A percentile compares a stretch with the other conserved stretches of the same genome.
Evolutionary conservation across 92 coral and sea anemone species (phyloP).

Genomic region (Epizoanthus rinbou): DNA sequence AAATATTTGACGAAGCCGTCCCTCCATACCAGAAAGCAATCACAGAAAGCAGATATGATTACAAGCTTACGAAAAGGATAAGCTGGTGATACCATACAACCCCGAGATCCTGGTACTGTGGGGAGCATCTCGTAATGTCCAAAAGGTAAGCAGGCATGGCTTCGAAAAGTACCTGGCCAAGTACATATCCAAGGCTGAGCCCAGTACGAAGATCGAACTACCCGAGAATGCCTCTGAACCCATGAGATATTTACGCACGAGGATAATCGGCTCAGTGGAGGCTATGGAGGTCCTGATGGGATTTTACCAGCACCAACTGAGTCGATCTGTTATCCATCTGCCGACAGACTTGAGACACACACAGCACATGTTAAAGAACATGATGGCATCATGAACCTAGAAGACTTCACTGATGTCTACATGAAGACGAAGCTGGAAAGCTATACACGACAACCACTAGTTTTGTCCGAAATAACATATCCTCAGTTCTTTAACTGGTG

Average conservation of each 20-base stretch:
- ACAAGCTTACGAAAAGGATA: not conserved
- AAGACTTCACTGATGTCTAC: not conserved
- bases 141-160: conserved; percentile 10
- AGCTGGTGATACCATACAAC: not conserved
- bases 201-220: not conserved
- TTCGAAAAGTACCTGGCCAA: not conserved
- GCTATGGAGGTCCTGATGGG: conserved; percentile 7
- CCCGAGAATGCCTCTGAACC: not conserved
- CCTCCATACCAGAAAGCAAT: no score
- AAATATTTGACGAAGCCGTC: no score
- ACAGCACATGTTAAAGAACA: conserved; percentile 6
- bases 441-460: not conserved
- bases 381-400: not conserved
- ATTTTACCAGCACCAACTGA: not conserved
- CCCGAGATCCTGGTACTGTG: not conserved
- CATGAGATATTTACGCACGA: not conserved
- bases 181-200: not conserved
- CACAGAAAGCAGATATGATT: no score
- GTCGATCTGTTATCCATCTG: conserved; percentile 10
- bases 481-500: not conserved
- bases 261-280: not conserved
- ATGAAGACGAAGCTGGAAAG: not conserved
- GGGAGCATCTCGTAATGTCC: conserved; percentile 4
- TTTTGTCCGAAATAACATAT: not conserved
- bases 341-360: not conserved